These are phyloP conservation scores for Diabrotica undecimpunctata DNA, from an alignment of 1,140 invertebrate species.

Conservation along the genomic window DNA sequence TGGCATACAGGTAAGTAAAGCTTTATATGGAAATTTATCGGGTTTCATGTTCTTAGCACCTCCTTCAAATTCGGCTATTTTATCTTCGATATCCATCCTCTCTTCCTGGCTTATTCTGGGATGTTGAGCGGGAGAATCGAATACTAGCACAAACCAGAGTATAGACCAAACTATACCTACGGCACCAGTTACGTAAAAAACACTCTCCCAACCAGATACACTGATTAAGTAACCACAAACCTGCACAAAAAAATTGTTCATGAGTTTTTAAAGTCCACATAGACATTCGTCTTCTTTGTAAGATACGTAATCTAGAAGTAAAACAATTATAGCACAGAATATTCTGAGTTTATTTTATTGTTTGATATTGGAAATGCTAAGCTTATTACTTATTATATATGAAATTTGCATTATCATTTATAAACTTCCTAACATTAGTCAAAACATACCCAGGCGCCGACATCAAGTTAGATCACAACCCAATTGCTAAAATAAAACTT, in stretches of 20 bases:
- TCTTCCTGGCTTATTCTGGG: conserved; percentile 81
- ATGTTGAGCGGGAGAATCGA: conserved; percentile 80
- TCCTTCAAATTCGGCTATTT: conserved; percentile 56
- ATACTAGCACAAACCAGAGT: conserved; percentile 80
- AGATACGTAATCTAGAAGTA: background rate
- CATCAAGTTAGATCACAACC: no score
- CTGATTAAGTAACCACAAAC: conserved; percentile 74
- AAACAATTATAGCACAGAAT: background rate
- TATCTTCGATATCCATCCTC: conserved; percentile 70
- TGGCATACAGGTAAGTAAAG: conserved; percentile 73
- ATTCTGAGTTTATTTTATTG: no score
- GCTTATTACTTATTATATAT: no score
- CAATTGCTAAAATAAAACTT: no score
- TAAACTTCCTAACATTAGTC: no score
- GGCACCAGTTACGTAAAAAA: conserved; percentile 79
- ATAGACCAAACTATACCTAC: conserved; percentile 78
- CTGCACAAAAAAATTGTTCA: conserved; percentile 1
- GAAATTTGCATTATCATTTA: no score
- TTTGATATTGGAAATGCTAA: no score
- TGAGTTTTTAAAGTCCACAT: background rate
- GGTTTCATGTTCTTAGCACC: conserved; percentile 50
- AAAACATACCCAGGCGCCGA: no score
- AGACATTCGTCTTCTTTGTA: background rate
- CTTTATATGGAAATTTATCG: conserved; percentile 72
- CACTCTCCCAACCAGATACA: conserved; percentile 76